A percentile compares a stretch with the other conserved stretches of the same genome.
Evolutionary conservation across 2,888 invertebrate genomes (phyloP).

Genomic region (Parnassius orleans): DNA sequence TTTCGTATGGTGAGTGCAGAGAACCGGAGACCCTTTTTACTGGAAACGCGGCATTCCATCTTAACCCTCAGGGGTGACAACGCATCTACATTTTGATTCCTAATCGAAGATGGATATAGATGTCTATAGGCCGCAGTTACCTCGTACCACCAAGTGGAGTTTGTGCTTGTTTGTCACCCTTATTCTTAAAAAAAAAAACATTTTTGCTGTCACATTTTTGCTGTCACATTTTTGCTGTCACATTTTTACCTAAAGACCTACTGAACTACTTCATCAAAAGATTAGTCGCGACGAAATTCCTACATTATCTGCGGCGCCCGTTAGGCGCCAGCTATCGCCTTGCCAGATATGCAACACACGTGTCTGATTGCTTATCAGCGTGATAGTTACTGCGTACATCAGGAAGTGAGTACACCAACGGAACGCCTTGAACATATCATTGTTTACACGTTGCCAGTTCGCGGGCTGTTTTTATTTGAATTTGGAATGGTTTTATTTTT

Average conservation of each 20-base stretch:
- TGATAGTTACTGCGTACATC: slow-evolving; percentile 7
- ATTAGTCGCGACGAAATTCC: slow-evolving; percentile 12
- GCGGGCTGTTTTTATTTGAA: background rate
- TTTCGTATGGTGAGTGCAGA: too few species aligned
- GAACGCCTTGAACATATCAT: background rate
- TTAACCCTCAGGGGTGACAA: too few species aligned
- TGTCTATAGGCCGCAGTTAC: too few species aligned
- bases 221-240: too few species aligned
- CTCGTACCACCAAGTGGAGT: too few species aligned
- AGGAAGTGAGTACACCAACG: slow-evolving; percentile 11
- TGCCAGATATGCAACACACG: slow-evolving; percentile 15
- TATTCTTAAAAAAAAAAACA: too few species aligned
- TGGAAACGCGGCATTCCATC: too few species aligned
- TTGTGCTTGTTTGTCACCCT: too few species aligned
- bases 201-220: background rate
- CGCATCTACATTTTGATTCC: too few species aligned
- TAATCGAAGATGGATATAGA: too few species aligned
- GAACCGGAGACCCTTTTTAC: too few species aligned
- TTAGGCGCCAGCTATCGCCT: slow-evolving; percentile 17
- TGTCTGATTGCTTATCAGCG: slow-evolving; percentile 21
- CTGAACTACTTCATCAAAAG: slow-evolving; percentile 4
- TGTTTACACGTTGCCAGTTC: background rate
- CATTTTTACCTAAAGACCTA: slow-evolving; percentile 7
- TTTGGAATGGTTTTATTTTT: too few species aligned
- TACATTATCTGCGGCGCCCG: slow-evolving; percentile 5